Base-by-base conservation (phyloP, 2,113 vertebrate genomes). In the Symphodus melops region DNA sequence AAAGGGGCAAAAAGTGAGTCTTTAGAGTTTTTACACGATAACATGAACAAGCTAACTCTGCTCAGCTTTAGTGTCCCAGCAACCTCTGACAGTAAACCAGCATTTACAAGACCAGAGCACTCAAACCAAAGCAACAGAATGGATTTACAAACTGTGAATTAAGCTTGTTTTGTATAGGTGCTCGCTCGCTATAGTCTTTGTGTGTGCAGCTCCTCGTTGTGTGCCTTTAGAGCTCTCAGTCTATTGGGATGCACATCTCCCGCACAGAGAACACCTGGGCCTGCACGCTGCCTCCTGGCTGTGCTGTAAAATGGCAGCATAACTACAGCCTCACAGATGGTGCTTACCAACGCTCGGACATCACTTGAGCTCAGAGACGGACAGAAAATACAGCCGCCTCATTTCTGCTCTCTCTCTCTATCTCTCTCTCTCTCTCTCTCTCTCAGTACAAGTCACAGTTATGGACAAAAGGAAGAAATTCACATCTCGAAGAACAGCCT, bases 301-400 rank as follows among this genome's bases (percentile, higher is more conserved):
- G 80, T 55, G 52, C 80, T 82, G 84, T 83, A 73, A 86, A 85
- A 85, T 84, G 86, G 74, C 52, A 88, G 89, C 75, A 56, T 90
- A 78, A 92, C 92, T 90, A 93, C 56, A 37, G 77, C 75, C 74
- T 87, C 84, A 62, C 93, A 94, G 92, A 93, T 93, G 93, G 90
- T 82, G 77, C 88, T 92, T 90, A 86, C 73, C 80, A 88, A 74
- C 39, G 28, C 72, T 82, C 68, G 81, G 88, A 92, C 89, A 87
- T 90, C 87, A 84, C 72, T 85, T 72, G 73, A 86, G 86, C 79
- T 86, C 60, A 81, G 71, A 84, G 54, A 73, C 61, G 78, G 61
- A 82, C 75, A 41, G 75, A 82, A 87, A 85, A 46, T 75, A 77
- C 23, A 54, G 53, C 71, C 46, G 52, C 65, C 41, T 54, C 39